Base-by-base conservation (phyloP, 1,140 invertebrate species). In the Rhizoglyphus robini region DNA sequence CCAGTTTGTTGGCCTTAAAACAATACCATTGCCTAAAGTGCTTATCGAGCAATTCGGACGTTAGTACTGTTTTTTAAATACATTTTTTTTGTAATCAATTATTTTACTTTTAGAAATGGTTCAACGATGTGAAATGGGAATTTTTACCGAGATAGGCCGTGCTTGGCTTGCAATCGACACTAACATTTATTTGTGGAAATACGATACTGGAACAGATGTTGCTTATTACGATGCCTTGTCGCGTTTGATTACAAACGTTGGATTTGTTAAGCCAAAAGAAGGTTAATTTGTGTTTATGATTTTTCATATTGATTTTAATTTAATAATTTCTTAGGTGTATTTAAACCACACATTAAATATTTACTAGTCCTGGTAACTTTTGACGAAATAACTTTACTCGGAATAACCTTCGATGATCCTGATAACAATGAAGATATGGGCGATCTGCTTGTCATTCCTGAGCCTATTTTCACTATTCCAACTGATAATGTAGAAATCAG, bases 91-190 rank as follows among this genome's bases (percentile, higher is more conserved):
- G 66, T 30, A 46, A 62, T 58, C 60, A 23, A 36, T 8, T 65
- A 41, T 29, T 57, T 46, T 58, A 51, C 36, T 41, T 65, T 60
- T 41, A 90, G 88, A 88, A 80, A 86, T 92, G 79, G 90, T 94
- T 77, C 91, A 87, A 70, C 89, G 94, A 73, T 95, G 89, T 74
- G 84, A 88, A 77, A 96, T 96, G 88, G 95, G 95, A 4, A 76
- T 97, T 4, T 96, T 98, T 79, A 87, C 92, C 65, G 91, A 95
- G 75, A 95, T 99, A 69, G 86, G 85, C 30, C 81, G 95, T 73
- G 94, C 94, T 0, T 99, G 94, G 93, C 76, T 99, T 23, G 90
- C 92, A 29, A 91, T 99, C 72, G 96, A 99, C 73, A 96, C 88
- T 73, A 91, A 96, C 79, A 89, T 99, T 70, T 99, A 96, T 80